Evolutionary conservation across 2,888 invertebrate genomes (phyloP).

Genomic region (Tetragnatha montana): DNA sequence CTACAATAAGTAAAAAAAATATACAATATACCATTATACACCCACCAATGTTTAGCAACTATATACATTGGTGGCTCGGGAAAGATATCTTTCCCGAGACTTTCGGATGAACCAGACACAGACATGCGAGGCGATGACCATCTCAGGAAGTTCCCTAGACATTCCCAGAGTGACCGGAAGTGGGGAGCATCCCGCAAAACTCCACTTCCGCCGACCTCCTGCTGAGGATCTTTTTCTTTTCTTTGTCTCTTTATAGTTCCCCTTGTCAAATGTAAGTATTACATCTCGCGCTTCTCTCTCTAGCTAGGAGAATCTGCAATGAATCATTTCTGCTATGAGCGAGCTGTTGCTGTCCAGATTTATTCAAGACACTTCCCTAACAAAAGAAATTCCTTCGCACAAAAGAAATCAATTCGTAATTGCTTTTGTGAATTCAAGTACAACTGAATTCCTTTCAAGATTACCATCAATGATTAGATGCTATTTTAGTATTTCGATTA

Average conservation of each 20-base stretch:
- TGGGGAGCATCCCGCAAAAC: slow-evolving; percentile 48
- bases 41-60: not conserved
- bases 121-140: not conserved
- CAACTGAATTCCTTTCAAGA: no score
- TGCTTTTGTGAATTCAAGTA: no score
- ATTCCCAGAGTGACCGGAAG: slow-evolving; percentile 46
- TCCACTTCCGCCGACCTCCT: slow-evolving; percentile 40
- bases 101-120: not conserved
- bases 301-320: not conserved
- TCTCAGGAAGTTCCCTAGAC: not conserved
- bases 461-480: no score
- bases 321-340: no score
- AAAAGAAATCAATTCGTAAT: no score
- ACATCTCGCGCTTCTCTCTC: not conserved
- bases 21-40: no score
- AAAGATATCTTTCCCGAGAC: not conserved
- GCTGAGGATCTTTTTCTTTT: not conserved
- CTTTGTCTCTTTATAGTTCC: not conserved
- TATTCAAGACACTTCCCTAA: no score
- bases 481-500: no score
- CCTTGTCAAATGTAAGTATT: not conserved
- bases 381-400: no score
- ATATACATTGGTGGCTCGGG: not conserved
- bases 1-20: no score
- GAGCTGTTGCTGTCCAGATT: no score